phyloP scores from a whole-genome alignment of 2,888 invertebrate species.

The Scaptomyza flava region DNA sequence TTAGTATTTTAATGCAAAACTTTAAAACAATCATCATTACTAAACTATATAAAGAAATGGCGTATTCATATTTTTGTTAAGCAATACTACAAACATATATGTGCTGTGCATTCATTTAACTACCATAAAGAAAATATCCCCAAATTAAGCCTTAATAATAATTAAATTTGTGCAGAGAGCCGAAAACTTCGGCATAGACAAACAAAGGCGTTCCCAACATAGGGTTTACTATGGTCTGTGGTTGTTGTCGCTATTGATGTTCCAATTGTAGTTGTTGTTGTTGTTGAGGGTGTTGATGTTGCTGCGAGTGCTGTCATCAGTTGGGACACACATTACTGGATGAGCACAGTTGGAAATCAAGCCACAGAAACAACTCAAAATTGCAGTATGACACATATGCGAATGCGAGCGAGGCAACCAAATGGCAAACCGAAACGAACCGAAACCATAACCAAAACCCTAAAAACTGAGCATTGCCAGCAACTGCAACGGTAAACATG shows the following conservation, averaged over 20 bases:
- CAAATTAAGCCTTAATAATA: neutral
- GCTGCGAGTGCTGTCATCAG: slow-evolving; percentile 44
- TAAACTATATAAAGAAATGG: too few relatives aligned
- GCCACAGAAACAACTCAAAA: slow-evolving; percentile 78
- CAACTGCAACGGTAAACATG: slow-evolving; percentile 60
- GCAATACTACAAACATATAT: too few relatives aligned
- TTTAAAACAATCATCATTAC: too few relatives aligned
- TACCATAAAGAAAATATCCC: too few relatives aligned
- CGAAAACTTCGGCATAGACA: slow-evolving; percentile 19
- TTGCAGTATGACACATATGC: slow-evolving; percentile 76
- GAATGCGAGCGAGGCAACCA: slow-evolving; percentile 45
- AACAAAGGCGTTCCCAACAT: slow-evolving; percentile 19
- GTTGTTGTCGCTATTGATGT: slow-evolving; percentile 21
- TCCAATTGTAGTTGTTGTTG: neutral
- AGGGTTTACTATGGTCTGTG: slow-evolving; percentile 36
- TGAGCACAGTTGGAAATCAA: slow-evolving; percentile 28
- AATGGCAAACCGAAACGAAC: slow-evolving; percentile 65
- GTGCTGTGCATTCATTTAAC: too few relatives aligned
- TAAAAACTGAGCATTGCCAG: slow-evolving; percentile 45
- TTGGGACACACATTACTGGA: slow-evolving; percentile 48
- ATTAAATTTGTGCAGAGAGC: slow-evolving; percentile 24
- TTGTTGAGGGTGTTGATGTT: slow-evolving; percentile 14
- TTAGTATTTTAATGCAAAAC: too few relatives aligned
- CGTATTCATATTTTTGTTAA: too few relatives aligned
- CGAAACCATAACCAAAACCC: slow-evolving; percentile 33